phyloP scores from a whole-genome alignment of 2,888 invertebrate species.

The Camponotus fellah region DNA sequence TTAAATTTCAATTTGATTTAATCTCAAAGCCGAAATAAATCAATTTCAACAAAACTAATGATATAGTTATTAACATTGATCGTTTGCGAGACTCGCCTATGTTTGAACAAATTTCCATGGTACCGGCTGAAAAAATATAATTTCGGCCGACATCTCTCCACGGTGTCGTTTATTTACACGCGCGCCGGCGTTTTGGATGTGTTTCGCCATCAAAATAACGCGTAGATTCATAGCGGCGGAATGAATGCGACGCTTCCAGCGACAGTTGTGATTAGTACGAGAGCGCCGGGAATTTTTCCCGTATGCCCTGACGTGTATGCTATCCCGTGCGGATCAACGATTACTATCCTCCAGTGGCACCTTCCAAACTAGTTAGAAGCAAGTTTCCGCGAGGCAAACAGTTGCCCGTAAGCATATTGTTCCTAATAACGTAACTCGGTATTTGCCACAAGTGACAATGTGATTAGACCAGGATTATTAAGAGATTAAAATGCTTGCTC shows the following conservation, averaged over 20 bases:
- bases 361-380: constrained; percentile 65
- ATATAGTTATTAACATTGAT: constrained; percentile 13
- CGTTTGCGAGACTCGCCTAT: background rate
- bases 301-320: constrained; percentile 6
- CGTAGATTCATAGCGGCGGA: constrained; percentile 40
- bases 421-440: constrained; percentile 70
- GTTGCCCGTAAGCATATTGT: constrained; percentile 64
- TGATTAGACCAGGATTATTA: constrained; percentile 67
- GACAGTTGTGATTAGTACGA: constrained; percentile 44
- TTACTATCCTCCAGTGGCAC: constrained; percentile 34
- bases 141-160: constrained; percentile 24
- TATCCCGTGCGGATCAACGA: constrained; percentile 35
- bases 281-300: constrained; percentile 35
- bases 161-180: constrained; percentile 49
- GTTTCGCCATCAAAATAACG: constrained; percentile 47
- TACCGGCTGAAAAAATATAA: constrained; percentile 41
- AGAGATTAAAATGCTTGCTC: constrained; percentile 38
- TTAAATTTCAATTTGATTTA: constrained; percentile 18
- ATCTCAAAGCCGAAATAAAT: constrained; percentile 1
- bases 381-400: constrained; percentile 50
- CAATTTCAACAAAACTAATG: background rate
- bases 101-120: constrained; percentile 45
- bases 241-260: constrained; percentile 45
- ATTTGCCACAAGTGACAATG: constrained; percentile 72
- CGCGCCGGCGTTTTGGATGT: constrained; percentile 15